phyloP scores from a whole-genome alignment of 1,140 invertebrate species.

The Conus betulinus region DNA sequence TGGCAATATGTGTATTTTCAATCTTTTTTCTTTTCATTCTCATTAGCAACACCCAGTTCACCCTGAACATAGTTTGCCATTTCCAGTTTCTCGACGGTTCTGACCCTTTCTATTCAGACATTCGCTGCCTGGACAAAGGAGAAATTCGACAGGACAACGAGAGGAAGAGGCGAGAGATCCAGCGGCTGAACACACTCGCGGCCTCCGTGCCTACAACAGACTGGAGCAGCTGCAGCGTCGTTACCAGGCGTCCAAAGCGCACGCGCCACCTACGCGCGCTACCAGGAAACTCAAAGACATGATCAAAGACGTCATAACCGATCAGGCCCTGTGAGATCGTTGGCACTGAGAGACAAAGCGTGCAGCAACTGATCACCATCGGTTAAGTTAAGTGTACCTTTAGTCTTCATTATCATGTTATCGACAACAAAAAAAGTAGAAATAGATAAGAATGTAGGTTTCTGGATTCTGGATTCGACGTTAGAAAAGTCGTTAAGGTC shows the following conservation, averaged over 20 bases:
- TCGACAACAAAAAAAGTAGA: too few relatives aligned
- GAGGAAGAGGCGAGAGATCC: constrained; percentile 48
- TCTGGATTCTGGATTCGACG: too few relatives aligned
- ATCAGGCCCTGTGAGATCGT: constrained; percentile 10
- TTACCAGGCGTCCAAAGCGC: constrained; percentile 53
- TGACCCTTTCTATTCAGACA: constrained; percentile 26
- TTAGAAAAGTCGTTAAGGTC: too few relatives aligned
- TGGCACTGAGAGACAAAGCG: not conserved
- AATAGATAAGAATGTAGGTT: too few relatives aligned
- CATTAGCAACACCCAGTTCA: too few relatives aligned
- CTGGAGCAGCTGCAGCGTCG: constrained; percentile 49
- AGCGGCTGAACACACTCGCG: constrained; percentile 43
- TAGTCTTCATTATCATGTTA: too few relatives aligned
- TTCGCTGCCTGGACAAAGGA: constrained; percentile 44
- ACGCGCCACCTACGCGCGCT: constrained; percentile 42
- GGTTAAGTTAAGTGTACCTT: not conserved
- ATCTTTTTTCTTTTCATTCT: too few relatives aligned
- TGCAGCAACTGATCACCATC: not conserved
- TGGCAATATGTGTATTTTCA: too few relatives aligned
- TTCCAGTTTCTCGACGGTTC: too few relatives aligned
- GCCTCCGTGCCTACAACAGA: constrained; percentile 46
- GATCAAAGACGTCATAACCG: constrained; percentile 48
- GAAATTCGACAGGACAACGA: constrained; percentile 56
- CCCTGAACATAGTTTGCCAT: too few relatives aligned
- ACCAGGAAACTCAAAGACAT: constrained; percentile 56